These are phyloP conservation scores for Tauraco erythrolophus DNA, from an alignment of 2,113 vertebrate genomes.

Conservation along the genomic window DNA sequence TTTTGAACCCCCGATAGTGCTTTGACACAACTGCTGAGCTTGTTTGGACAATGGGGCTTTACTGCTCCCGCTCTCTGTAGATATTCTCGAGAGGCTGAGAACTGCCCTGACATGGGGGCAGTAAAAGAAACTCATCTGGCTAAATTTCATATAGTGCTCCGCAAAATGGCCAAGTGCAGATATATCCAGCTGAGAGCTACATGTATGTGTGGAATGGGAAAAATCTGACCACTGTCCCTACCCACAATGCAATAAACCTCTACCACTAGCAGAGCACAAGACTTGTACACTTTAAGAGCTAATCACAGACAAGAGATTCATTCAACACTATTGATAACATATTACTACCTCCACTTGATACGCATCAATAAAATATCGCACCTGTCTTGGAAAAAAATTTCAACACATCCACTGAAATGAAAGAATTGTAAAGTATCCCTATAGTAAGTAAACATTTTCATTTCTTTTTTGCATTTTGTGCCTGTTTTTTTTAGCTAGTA, in stretches of 20 bases:
- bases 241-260: conserved; percentile 63
- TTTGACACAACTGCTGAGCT: conserved; percentile 18
- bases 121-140: conserved; percentile 33
- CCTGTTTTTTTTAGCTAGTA: neutral
- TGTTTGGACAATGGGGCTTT: neutral
- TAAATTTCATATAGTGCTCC: neutral
- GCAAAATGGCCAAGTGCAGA: neutral
- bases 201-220: conserved; percentile 29
- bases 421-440: neutral
- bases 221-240: conserved; percentile 34
- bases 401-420: neutral
- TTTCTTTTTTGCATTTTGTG: neutral
- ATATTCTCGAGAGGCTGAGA: neutral
- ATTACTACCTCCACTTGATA: conserved; percentile 5
- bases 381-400: conserved; percentile 41
- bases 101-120: neutral
- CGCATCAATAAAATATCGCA: conserved; percentile 10
- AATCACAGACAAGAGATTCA: conserved; percentile 64
- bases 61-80: neutral
- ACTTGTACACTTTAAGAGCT: conserved; percentile 29
- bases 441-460: neutral
- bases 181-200: neutral
- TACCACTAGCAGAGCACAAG: conserved; percentile 10
- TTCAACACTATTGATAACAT: conserved; percentile 13
- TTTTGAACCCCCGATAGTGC: neutral